Percentiles rank a stretch among this genome's conserved stretches.
Evolutionary conservation across 2,888 invertebrate genomes (phyloP).

Genomic region (Cheiracanthium punctorium): DNA sequence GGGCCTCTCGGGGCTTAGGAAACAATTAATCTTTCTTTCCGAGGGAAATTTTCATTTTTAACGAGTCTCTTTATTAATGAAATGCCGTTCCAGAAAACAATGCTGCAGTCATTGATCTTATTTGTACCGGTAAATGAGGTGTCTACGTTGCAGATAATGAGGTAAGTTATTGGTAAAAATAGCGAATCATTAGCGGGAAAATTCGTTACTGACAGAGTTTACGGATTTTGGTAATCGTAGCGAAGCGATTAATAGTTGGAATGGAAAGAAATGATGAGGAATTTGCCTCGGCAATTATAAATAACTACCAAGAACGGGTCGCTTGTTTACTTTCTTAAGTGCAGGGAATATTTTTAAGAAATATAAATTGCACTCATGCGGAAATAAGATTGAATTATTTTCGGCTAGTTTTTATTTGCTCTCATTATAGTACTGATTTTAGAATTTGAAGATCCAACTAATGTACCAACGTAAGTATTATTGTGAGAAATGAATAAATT

Average conservation of each 20-base stretch:
- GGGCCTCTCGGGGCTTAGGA: conserved; percentile 1
- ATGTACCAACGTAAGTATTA: no score
- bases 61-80: conserved; percentile 37
- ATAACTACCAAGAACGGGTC: neutral
- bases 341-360: no score
- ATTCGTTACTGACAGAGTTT: conserved; percentile 50
- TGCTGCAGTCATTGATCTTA: conserved; percentile 30
- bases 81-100: conserved; percentile 42
- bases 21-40: conserved; percentile 31
- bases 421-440: no score
- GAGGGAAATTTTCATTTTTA: conserved; percentile 37
- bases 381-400: no score
- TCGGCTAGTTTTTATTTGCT: no score
- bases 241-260: conserved; percentile 4
- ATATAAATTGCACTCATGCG: no score
- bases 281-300: conserved; percentile 18
- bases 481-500: no score
- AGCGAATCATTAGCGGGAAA: conserved; percentile 47
- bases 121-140: conserved; percentile 35
- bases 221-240: conserved; percentile 20
- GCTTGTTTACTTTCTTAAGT: conserved; percentile 27
- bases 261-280: conserved; percentile 31
- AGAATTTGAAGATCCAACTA: no score
- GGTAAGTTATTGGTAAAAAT: conserved; percentile 52
- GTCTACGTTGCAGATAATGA: conserved; percentile 38